Conservation (phyloP, 2,888 invertebrate species). For the Oegoconia quadripuncta region DNA sequence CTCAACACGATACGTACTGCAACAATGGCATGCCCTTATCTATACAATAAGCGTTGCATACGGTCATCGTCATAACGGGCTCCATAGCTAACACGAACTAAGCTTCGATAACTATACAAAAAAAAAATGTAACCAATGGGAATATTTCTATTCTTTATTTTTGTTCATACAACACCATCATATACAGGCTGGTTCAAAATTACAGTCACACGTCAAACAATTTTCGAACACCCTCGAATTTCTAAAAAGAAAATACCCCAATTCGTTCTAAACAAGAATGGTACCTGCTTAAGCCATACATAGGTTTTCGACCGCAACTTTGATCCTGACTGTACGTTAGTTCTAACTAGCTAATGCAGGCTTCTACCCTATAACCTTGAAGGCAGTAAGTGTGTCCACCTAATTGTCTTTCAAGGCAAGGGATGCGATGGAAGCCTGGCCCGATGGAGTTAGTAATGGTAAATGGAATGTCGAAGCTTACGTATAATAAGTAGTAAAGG, state of each 20-base stretch:
- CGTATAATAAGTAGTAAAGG: conserved; percentile 45
- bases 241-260: no score
- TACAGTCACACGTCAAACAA: no score
- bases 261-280: no score
- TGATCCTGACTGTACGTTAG: no score
- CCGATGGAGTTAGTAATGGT: conserved; percentile 40
- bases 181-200: no score
- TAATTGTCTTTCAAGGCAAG: conserved; percentile 12
- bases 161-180: no score
- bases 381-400: no score
- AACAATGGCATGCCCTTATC: conserved; percentile 75
- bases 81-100: conserved; percentile 56
- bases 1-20: conserved; percentile 78
- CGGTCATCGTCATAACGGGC: conserved; percentile 57
- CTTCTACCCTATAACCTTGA: neutral
- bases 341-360: no score
- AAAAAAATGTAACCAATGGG: neutral
- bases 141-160: no score
- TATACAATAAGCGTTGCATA: conserved; percentile 79
- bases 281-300: no score
- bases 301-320: no score
- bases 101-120: conserved; percentile 16
- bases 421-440: conserved; percentile 37
- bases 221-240: no score
- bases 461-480: conserved; percentile 60